These are phyloP conservation scores for Cataglyphis albicans DNA, from an alignment of 2,888 invertebrate genomes.

Conservation along the genomic window DNA sequence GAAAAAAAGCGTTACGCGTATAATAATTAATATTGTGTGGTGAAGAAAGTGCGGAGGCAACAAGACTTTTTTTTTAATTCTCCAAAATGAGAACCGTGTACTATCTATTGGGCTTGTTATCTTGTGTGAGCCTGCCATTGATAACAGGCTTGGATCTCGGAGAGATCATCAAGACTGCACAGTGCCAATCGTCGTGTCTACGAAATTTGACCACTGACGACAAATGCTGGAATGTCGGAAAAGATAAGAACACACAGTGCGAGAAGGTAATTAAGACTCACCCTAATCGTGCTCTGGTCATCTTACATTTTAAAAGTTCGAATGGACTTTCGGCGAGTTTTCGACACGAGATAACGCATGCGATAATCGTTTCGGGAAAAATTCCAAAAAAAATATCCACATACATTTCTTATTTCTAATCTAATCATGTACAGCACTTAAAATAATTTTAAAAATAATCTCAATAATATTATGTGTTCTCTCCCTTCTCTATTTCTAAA, in stretches of 20 bases:
- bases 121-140: conserved; percentile 70
- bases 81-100: conserved; percentile 59
- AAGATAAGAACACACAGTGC: conserved; percentile 66
- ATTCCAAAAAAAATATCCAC: not conserved
- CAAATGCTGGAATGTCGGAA: conserved; percentile 71
- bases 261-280: conserved; percentile 74
- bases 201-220: conserved; percentile 80
- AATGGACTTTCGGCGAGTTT: not conserved
- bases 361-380: not conserved
- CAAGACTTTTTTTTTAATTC: not conserved
- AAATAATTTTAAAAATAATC: not conserved
- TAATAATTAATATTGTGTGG: conserved; percentile 2
- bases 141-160: conserved; percentile 81
- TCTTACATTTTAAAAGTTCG: not conserved
- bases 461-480: not conserved
- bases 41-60: conserved; percentile 10
- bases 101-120: conserved; percentile 72
- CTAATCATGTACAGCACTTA: not conserved
- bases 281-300: not conserved
- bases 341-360: not conserved
- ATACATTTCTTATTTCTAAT: not conserved
- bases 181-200: conserved; percentile 84
- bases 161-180: conserved; percentile 82
- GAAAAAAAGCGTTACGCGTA: not conserved
- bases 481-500: not conserved